Evolutionary conservation across 2,113 vertebrate species (phyloP), one percentile per base, ranked within the genome.

Genomic region (Bos javanicus): DNA sequence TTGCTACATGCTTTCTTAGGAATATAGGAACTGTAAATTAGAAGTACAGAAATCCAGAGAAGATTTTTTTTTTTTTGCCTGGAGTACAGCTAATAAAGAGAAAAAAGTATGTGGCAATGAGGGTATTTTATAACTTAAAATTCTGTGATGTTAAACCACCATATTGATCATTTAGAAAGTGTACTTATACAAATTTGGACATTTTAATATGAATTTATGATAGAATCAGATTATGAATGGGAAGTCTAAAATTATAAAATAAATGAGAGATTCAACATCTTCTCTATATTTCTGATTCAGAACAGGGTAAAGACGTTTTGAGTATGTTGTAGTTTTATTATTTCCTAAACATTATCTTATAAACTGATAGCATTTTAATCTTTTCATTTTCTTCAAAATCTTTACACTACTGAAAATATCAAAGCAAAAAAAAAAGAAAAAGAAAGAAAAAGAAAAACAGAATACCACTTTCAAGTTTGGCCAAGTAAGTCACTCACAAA

Each of bases 361-460:
- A 88, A 95, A 60, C 87, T 67, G 13, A 6, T 9, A 87, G 0
- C 0, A 1, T 26, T 92, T 82, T 43, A 85, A 60, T 54, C 16
- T 48, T 83, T n/a, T 39, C 7, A 1, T 67, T 97, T 52, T n/a
- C 83, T 80, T 36, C 7, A 78, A 83, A 28, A 48, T 59, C 3
- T 84, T 64, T 87, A 81, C 33, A 71, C 64, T 48, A 48, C 8
- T 67, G 0, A 19, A 83, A 91, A 59, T 26, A 90, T 48, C 16
- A 82, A 87, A 59, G 43, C 0, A 56, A 33, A 28, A n/a, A 7
- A 60, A 19, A 36, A n/a, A 2, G 43, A 23, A 60, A 33, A 19
- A 0, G n/a, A n/a, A 30, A 13, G 14, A 23, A 19, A 36, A n/a
- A 2, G 43, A 23, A 60, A 33, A 19, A 0, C 3, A 23, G 10